Evolutionary conservation across 1,140 invertebrate genomes (phyloP).

Genomic region (Trachelipus rathkii): DNA sequence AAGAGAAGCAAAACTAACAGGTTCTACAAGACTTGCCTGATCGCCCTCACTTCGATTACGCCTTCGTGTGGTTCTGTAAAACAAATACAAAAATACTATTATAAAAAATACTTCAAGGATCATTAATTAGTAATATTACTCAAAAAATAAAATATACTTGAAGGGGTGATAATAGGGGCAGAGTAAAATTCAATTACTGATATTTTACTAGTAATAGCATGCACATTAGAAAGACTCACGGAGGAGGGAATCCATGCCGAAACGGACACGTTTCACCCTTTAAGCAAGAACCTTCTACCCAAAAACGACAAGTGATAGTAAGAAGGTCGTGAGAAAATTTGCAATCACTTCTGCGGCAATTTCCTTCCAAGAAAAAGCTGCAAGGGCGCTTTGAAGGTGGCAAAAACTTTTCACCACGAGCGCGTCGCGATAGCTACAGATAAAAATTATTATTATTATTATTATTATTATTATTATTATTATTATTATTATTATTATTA

Average conservation of each 20-base stretch:
- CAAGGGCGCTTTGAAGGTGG: conserved; percentile 50
- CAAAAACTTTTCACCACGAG: conserved; percentile 24
- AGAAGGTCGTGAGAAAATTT: conserved; percentile 57
- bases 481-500: no score
- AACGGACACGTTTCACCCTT: conserved; percentile 57
- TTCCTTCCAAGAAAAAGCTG: conserved; percentile 56
- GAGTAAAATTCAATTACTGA: no score
- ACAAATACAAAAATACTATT: conserved; percentile 5
- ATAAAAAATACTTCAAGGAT: neutral
- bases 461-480: no score
- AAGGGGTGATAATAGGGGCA: no score
- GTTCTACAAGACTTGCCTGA: neutral
- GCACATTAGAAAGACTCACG: conserved; percentile 20
- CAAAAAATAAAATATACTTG: no score
- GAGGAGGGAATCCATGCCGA: conserved; percentile 52
- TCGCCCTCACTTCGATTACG: conserved; percentile 28
- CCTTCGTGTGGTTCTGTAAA: neutral
- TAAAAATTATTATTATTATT: conserved; percentile 21
- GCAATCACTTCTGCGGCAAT: conserved; percentile 55
- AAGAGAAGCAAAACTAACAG: neutral
- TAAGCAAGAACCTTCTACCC: conserved; percentile 52
- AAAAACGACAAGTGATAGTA: conserved; percentile 56
- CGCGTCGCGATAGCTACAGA: conserved; percentile 46
- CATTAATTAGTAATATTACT: no score
- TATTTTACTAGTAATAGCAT: no score